Evolutionary conservation across 2,888 invertebrate genomes (phyloP), one percentile per base, ranked within the genome.

Genomic region (Pterostichus niger): DNA sequence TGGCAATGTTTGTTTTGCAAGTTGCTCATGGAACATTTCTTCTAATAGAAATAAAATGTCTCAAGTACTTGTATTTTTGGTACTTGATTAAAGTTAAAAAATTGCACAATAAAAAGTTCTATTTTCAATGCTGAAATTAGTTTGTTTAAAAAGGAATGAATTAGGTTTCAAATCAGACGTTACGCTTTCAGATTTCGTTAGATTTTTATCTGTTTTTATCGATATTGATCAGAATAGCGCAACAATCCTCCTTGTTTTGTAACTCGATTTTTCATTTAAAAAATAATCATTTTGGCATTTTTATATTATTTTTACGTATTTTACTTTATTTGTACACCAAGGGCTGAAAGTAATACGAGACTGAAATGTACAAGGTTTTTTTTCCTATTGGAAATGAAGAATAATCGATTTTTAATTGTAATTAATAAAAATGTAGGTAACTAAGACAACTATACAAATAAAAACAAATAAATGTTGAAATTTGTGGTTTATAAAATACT

Each of bases 161-260:
- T 64, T 64, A 11, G 35, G 35, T 59, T 59, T 59, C 24, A 59
- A 59, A 59, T 33, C 24, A 9, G 10, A 11, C 61, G 64, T 44
- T 44, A 71, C 68, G 68, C 68, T 71, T 71, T 71, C 68, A 40
- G 44, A 71, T 71, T 71, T 71, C 15, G 68, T 44, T 61, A n/a
- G 44, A 35, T 35, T 40, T 40, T 68, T 68, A 9, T 44, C 40
- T 40, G 68, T 71, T 71, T 40, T 71, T 71, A 44, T 71, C 40
- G 44, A 40, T 17, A 44, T 71, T 13, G 13, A 44, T 17, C 44
- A 71, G 24, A 2, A 24, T 71, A 44, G 17, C 44, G 68, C 17
- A 56, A 56, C 52, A 52, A 2, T 24, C 24, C 24, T 3, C 24
- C 24, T 24, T n/a, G n/a, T n/a, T n/a, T n/a, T n/a, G n/a, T n/a